These are phyloP conservation scores for Procapra przewalskii DNA, from an alignment of 2,113 vertebrate genomes.

Conservation along the genomic window DNA sequence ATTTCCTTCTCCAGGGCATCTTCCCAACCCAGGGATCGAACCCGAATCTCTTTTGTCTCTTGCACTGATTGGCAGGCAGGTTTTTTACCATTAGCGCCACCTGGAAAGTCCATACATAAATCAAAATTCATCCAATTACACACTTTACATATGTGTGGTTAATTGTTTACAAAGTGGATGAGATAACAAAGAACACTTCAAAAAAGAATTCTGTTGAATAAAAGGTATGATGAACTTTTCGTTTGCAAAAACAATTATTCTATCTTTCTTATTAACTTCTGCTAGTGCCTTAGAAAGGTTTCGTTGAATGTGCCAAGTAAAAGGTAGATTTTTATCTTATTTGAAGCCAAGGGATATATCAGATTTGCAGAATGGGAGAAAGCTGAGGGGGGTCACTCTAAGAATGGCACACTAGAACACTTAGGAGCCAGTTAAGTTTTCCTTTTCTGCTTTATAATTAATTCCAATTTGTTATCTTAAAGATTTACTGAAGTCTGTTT, in stretches of 20 bases:
- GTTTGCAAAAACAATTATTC: not conserved
- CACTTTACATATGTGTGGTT: not conserved
- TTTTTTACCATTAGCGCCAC: not conserved
- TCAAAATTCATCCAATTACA: not conserved
- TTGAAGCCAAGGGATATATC: not conserved
- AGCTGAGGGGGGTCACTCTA: not conserved
- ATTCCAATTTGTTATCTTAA: not conserved
- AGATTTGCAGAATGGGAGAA: not conserved
- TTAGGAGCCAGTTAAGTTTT: not conserved
- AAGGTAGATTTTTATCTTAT: not conserved
- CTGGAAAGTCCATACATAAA: not conserved
- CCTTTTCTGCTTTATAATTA: not conserved
- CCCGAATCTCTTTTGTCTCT: not conserved
- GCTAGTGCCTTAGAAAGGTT: not conserved
- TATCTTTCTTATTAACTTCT: not conserved
- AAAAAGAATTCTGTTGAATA: not conserved
- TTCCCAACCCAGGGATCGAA: not conserved
- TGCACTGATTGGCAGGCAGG: not conserved
- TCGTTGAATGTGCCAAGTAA: not conserved
- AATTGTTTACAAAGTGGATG: not conserved
- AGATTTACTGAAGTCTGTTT: not conserved
- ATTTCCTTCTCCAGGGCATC: not conserved
- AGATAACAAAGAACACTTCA: not conserved
- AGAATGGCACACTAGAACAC: not conserved
- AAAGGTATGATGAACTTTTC: not conserved